Base-by-base conservation (phyloP, 2,113 vertebrate genomes). In the Ophiodon elongatus region DNA sequence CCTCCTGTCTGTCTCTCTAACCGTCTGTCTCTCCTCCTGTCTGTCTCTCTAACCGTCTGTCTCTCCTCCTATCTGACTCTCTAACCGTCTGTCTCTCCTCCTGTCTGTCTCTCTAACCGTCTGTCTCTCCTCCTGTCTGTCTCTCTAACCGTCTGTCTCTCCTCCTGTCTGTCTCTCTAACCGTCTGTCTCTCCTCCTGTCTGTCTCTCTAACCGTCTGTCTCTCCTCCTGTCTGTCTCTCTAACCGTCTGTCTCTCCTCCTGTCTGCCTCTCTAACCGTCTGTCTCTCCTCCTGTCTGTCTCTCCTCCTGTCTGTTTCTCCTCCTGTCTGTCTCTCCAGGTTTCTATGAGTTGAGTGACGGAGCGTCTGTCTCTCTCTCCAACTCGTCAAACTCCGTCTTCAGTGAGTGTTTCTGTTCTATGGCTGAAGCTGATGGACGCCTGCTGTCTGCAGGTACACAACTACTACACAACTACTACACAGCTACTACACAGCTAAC, bases 321-420 rank as follows among this genome's bases (percentile, higher is more conserved):
- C 4, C 78, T 21, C 19, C 19, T n/a, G 35, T 57, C 6, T 78
- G 11, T 82, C 19, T 79, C 41, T 74, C 72, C 89, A 99, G 98
- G 98, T 80, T 99, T 99, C 96, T 99, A 98, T 82, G 98, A 99
- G 88, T 93, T 98, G 93, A 99, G 98, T 81, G 98, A 99, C 79
- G 97, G 95, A 52, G 94, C 96, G 77, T 98, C 97, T 0, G 97
- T 96, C 80, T 99, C 98, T 3, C 96, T 98, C 79, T 99, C 98
- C 79, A 99, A 98, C 95, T 99, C 98, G 2, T 98, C 97, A 50
- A 98, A 99, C 95, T 99, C 98, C 0, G 96, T 99, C 90, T 99
- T 99, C 96, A 98, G 98, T 82, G 98, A 99, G 78, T 89, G 92
- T 80, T 89, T 92, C 69, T 87, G 82, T n/a, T 73, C 75, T 0